phyloP scores from a whole-genome alignment of 2,888 invertebrate genomes.

The Autographa pulchrina region DNA sequence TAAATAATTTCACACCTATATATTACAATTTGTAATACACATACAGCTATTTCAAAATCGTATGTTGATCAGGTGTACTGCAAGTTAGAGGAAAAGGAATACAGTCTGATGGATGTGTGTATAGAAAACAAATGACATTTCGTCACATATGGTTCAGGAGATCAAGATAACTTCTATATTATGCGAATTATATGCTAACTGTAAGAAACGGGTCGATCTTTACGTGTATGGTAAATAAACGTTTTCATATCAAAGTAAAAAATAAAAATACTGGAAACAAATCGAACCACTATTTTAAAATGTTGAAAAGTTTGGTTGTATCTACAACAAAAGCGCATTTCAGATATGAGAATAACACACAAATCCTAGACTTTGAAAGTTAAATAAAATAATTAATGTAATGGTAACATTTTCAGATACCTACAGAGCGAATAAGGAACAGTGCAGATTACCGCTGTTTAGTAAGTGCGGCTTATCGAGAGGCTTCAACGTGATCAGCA shows the following conservation, averaged over 20 bases:
- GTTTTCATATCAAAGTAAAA: not conserved
- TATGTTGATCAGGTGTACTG: not conserved
- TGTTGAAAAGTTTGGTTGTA: too few species aligned
- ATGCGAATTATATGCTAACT: not conserved
- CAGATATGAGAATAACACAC: not conserved
- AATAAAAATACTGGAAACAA: too few species aligned
- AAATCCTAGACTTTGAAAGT: constrained; percentile 1
- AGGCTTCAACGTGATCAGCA: constrained; percentile 51
- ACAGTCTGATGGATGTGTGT: not conserved
- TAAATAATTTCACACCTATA: too few species aligned
- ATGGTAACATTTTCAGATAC: constrained; percentile 20
- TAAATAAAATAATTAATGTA: constrained; percentile 44
- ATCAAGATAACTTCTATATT: constrained; percentile 1
- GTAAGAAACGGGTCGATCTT: not conserved
- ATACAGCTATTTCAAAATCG: not conserved
- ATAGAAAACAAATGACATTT: not conserved
- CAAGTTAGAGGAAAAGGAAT: not conserved
- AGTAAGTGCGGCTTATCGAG: constrained; percentile 42
- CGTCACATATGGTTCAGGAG: not conserved
- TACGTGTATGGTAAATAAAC: not conserved
- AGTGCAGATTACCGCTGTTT: constrained; percentile 43
- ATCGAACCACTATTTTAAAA: too few species aligned
- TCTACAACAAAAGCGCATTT: too few species aligned
- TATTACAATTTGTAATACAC: not conserved
- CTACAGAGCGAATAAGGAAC: constrained; percentile 46